Base-by-base conservation (phyloP, 2,113 vertebrate genomes). In the Anolis sagrei region DNA sequence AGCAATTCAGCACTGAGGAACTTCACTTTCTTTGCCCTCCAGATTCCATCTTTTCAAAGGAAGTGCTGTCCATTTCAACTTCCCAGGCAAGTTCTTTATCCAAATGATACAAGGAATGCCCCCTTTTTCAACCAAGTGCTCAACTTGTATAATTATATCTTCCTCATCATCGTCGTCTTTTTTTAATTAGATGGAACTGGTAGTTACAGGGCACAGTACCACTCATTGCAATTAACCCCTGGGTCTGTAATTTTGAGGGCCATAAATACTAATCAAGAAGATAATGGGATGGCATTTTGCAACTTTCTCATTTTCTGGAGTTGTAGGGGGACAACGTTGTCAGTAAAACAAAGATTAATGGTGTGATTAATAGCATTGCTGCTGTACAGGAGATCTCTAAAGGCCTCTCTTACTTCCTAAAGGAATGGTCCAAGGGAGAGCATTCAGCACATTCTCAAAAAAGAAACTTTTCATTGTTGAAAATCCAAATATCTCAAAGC, bases 241-340 rank as follows among this genome's bases (percentile, higher is more conserved):
- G 54, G 76, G 68, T 23, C 36, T 79, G 36, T 85, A 79, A 85
- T 73, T 85, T 73, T 72, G 36, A 79, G 36, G 68, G 19, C 66
- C 76, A 85, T 85, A 85, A 85, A 72, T 78, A 54, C 79, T 88
- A 77, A 61, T 78, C 79, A 62, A 89, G 32, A 16, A 51, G 29
- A 78, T 76, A 64, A n/a, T 34, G 74, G 64, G 54, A 66, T 73
- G 83, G 80, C 87, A 85, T 89, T 89, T 85, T 72, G 74, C 58
- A 66, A 74, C 29, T 82, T 89, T 29, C 58, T 8, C 10, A 14
- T 64, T 32, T 64, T 66, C 76, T 89, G 68, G 68, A 5, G 4
- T 77, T 70, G 32, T 64, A 36, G 64, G 74, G 68, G 58, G 82
- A 58, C 14, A 32, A 54, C 62, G 8, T 77, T 13, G 36, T 27